Base-by-base conservation (phyloP, 2,888 invertebrate species). In the Athrips mouffetella region DNA sequence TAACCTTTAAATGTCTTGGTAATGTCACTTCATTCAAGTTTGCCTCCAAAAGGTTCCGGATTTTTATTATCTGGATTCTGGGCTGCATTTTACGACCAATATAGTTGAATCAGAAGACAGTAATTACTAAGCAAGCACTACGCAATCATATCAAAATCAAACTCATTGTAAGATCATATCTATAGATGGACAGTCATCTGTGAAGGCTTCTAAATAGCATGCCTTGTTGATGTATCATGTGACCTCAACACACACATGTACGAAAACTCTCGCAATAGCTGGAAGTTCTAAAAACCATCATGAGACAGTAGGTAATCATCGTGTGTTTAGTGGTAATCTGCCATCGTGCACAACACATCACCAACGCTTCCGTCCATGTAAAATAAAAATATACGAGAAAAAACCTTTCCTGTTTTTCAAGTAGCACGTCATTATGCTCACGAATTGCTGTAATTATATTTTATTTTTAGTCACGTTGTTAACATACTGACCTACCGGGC, bases 291-390 rank as follows among this genome's bases (percentile, higher is more conserved):
- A 75, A 73, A 76, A 65, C 71, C 74, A 76, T 78, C 76, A 47
- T 63, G 61, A 64, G 63, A 63, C 29, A 27, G 37, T n/a, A n/a
- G n/a, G n/a, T 35, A 68, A 76, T 75, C 75, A 79, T 76, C 77
- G 70, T 73, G 73, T 75, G 66, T 66, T 72, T 65, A 68, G 63
- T 60, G 55, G 70, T 75, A 77, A 81, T 82, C 76, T 72, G 61
- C 62, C 58, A 58, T 74, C 73, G 69, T 76, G 72, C 60, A 60
- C 61, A 62, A 59, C 60, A 64, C 70, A 72, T 72, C 74, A 77
- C 71, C 60, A 52, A 53, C 54, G 65, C 76, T 80, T 84, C 82
- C 83, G 80, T 74, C 66, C 59, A 60, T 59, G 60, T 60, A 58
- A 63, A 62, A 37, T 60, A 62, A 53, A 15, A 39, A 44, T 25